Conservation (phyloP, 2,797 vertebrate species). For the Microctenopoma lineatum region DNA sequence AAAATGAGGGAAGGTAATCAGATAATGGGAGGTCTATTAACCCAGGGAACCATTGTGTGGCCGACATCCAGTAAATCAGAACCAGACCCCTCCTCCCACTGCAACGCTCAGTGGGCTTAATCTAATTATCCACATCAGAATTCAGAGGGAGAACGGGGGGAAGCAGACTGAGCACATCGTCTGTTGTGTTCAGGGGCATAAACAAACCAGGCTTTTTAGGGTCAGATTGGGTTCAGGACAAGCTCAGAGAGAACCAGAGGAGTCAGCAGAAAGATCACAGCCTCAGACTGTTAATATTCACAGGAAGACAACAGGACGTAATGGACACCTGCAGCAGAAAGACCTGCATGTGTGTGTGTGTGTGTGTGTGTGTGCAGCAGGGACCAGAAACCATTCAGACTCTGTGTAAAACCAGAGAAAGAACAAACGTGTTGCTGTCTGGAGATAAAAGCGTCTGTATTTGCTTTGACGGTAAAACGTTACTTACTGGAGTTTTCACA, state of each 20-base stretch:
- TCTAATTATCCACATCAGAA: conserved; percentile 64
- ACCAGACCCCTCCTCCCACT: conserved; percentile 57
- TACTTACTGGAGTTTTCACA: not conserved
- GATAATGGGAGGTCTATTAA: conserved; percentile 81
- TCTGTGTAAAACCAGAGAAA: too few relatives aligned
- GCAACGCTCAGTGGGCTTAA: conserved; percentile 82
- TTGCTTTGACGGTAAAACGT: too few relatives aligned
- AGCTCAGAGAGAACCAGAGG: not conserved
- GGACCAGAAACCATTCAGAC: too few relatives aligned
- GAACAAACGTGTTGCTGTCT: too few relatives aligned
- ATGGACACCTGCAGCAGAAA: conserved; percentile 4
- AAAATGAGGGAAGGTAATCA: conserved; percentile 83
- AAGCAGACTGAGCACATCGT: conserved; percentile 28
- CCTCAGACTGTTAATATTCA: conserved; percentile 17
- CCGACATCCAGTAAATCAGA: conserved; percentile 65
- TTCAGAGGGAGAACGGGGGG: not conserved
- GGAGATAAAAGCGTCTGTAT: too few relatives aligned
- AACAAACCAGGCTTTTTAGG: conserved; percentile 9
- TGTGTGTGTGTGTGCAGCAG: too few relatives aligned
- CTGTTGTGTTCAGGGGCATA: conserved; percentile 18
- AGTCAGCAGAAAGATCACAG: not conserved
- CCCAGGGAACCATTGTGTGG: conserved; percentile 79
- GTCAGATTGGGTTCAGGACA: conserved; percentile 15
- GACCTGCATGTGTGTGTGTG: not conserved
- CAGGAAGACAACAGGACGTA: not conserved